A percentile compares a stretch with the other conserved stretches of the same genome.
Evolutionary conservation across 2,888 invertebrate species (phyloP).

Genomic region (Spialia ferax): DNA sequence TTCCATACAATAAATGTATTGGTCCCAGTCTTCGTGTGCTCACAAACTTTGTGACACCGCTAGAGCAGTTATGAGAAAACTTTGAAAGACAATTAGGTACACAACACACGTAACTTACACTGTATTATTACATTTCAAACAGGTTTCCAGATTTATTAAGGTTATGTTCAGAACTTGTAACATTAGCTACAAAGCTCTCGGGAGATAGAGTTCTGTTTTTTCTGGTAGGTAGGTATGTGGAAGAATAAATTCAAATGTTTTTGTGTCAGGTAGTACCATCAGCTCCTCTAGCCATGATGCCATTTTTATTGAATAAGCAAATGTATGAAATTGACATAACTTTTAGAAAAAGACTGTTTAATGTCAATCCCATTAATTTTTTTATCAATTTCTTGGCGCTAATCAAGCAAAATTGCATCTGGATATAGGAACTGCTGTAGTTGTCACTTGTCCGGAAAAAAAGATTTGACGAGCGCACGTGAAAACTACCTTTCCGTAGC

Average conservation of each 20-base stretch:
- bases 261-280: too few species aligned
- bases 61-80: constrained; percentile 5
- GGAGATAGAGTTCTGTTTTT: not conserved
- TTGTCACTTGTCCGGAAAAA: too few species aligned
- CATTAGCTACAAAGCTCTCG: not conserved
- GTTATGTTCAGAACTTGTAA: not conserved
- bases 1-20: not conserved
- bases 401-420: too few species aligned
- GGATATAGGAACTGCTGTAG: too few species aligned
- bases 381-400: too few species aligned
- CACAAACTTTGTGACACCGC: not conserved
- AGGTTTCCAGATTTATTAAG: constrained; percentile 1
- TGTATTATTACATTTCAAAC: not conserved
- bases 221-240: not conserved
- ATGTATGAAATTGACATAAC: too few species aligned
- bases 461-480: too few species aligned
- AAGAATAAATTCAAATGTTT: not conserved
- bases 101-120: not conserved
- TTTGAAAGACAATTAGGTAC: constrained; percentile 9
- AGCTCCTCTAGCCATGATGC: too few species aligned
- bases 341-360: too few species aligned
- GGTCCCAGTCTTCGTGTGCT: not conserved
- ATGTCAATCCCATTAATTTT: too few species aligned
- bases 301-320: too few species aligned
- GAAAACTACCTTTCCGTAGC: too few species aligned